Evolutionary conservation across 2,888 invertebrate genomes (phyloP).

Genomic region (Agonopterix arenella): DNA sequence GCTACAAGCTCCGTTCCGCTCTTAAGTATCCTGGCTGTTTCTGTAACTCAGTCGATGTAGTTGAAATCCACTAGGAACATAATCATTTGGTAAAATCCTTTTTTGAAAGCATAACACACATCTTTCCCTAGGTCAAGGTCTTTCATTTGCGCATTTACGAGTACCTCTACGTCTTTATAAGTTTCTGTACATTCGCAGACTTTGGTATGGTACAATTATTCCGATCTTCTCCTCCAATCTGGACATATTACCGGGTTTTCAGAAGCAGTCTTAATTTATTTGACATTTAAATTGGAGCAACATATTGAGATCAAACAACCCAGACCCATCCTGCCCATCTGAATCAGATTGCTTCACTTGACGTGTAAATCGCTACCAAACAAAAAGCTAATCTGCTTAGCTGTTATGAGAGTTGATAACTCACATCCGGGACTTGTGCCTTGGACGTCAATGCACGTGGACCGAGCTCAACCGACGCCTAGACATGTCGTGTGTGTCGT

Average conservation of each 20-base stretch:
- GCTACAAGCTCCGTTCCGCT: too few relatives aligned
- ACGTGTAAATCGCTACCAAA: slow-evolving; percentile 8
- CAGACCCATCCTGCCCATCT: not conserved
- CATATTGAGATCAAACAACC: too few relatives aligned
- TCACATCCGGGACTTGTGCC: slow-evolving; percentile 35
- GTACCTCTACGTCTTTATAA: too few relatives aligned
- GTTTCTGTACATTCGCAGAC: not conserved
- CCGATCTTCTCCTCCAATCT: too few relatives aligned
- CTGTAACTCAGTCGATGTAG: too few relatives aligned
- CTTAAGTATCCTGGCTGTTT: too few relatives aligned
- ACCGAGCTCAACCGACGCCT: slow-evolving; percentile 16
- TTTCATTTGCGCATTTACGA: not conserved
- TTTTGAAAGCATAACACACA: too few relatives aligned
- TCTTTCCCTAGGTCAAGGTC: not conserved
- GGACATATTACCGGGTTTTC: too few relatives aligned
- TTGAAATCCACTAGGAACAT: too few relatives aligned
- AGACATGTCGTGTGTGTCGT: slow-evolving; percentile 24
- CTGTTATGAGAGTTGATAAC: slow-evolving; percentile 30
- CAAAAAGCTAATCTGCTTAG: slow-evolving; percentile 17
- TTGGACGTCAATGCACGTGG: slow-evolving; percentile 28
- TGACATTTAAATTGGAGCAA: too few relatives aligned
- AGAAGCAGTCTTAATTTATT: too few relatives aligned
- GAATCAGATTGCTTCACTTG: not conserved
- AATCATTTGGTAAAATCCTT: too few relatives aligned
- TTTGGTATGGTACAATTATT: not conserved